Evolutionary conservation across 2,888 invertebrate genomes (phyloP).

Genomic region (Poecilus cupreus): DNA sequence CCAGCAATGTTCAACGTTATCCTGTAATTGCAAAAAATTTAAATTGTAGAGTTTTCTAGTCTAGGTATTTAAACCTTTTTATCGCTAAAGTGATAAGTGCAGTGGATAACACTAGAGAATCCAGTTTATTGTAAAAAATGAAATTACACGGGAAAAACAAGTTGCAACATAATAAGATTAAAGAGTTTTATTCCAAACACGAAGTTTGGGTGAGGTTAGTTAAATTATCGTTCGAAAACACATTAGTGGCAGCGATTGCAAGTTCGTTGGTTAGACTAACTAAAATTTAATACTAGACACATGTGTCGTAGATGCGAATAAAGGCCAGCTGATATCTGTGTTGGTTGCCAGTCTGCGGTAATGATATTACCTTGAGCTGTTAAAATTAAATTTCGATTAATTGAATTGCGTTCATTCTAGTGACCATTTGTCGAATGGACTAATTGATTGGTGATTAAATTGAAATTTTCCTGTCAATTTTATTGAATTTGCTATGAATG

Average conservation of each 20-base stretch:
- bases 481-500: not conserved
- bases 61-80: no score
- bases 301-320: not conserved
- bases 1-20: no score
- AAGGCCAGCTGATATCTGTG: not conserved
- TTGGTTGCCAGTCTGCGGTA: not conserved
- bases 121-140: no score
- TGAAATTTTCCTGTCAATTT: not conserved
- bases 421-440: slow-evolving; percentile 1
- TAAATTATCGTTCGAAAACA: slow-evolving; percentile 3
- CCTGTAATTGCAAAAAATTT: no score
- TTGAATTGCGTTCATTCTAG: not conserved
- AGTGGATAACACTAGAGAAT: no score
- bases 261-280: not conserved
- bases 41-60: no score
- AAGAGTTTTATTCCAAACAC: not conserved
- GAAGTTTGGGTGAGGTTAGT: not conserved
- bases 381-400: slow-evolving; percentile 36
- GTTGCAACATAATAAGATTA: not conserved
- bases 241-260: not conserved
- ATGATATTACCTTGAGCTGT: slow-evolving; percentile 25
- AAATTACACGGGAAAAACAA: not conserved
- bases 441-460: not conserved
- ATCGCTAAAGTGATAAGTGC: no score
- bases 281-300: slow-evolving; percentile 17